phyloP scores from a whole-genome alignment of 2,888 invertebrate genomes.

The Bombylius major region DNA sequence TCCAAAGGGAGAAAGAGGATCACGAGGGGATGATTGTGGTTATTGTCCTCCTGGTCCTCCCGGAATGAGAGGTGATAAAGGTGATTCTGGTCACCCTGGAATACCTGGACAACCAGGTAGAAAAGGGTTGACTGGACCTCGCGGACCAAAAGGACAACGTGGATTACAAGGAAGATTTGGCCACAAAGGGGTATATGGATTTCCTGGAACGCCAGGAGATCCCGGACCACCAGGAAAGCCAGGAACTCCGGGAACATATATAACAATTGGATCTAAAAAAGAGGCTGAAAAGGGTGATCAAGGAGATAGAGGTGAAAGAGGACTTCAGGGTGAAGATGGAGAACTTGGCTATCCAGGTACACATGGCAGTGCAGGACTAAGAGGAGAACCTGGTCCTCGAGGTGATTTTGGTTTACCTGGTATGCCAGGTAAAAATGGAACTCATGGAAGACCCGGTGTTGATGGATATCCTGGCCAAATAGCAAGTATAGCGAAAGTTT shows the following conservation, averaged over 20 bases:
- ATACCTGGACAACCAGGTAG: slow-evolving; percentile 25
- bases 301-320: slow-evolving; percentile 25
- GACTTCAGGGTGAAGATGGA: slow-evolving; percentile 26
- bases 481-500: slow-evolving; percentile 27
- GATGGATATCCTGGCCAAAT: slow-evolving; percentile 41
- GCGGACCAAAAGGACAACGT: slow-evolving; percentile 34
- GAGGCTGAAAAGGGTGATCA: slow-evolving; percentile 30
- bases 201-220: slow-evolving; percentile 39
- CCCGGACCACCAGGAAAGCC: slow-evolving; percentile 17
- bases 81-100: slow-evolving; percentile 31
- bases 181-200: slow-evolving; percentile 43
- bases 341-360: slow-evolving; percentile 24
- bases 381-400: slow-evolving; percentile 26
- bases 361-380: slow-evolving; percentile 21
- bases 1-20: slow-evolving; percentile 24
- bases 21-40: slow-evolving; percentile 51
- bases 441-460: slow-evolving; percentile 35
- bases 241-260: slow-evolving; percentile 35
- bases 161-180: slow-evolving; percentile 39
- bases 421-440: slow-evolving; percentile 28
- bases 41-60: slow-evolving; percentile 43
- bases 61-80: slow-evolving; percentile 27
- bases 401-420: slow-evolving; percentile 33
- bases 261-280: slow-evolving; percentile 6
- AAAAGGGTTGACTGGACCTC: slow-evolving; percentile 29